These are phyloP conservation scores for Drosophila dives DNA, from an alignment of 2,888 invertebrate genomes.

Conservation along the genomic window DNA sequence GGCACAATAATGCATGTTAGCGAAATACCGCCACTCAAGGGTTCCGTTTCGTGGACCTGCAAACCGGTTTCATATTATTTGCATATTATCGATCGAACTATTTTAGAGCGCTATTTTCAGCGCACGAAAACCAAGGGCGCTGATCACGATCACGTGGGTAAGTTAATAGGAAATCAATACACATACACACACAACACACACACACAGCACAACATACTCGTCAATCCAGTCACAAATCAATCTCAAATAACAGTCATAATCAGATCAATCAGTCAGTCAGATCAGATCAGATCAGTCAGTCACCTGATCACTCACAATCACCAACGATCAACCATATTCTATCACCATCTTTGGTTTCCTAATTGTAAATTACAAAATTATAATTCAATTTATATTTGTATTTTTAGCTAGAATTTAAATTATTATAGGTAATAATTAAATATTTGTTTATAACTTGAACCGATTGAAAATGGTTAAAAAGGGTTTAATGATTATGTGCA, in stretches of 20 bases:
- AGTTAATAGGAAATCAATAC: constrained; percentile 55
- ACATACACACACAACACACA: constrained; percentile 23
- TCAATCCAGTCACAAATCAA: constrained; percentile 18
- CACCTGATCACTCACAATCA: constrained; percentile 25
- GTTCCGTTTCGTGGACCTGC: constrained; percentile 99
- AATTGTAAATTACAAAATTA: not conserved
- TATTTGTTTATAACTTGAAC: too few species aligned
- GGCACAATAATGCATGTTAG: constrained; percentile 99
- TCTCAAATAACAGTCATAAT: constrained; percentile 22
- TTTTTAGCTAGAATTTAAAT: not conserved
- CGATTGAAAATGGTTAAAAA: too few species aligned
- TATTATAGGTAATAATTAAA: not conserved
- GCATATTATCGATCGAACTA: constrained; percentile 98
- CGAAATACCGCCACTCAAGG: constrained; percentile 97
- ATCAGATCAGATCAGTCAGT: constrained; percentile 12
- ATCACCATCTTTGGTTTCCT: constrained; percentile 8
- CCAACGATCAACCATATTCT: constrained; percentile 12
- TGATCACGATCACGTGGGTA: constrained; percentile 83
- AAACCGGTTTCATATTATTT: constrained; percentile 99
- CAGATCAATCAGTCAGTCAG: constrained; percentile 3
- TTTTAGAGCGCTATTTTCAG: constrained; percentile 98
- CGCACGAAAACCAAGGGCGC: constrained; percentile 94
- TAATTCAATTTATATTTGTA: not conserved
- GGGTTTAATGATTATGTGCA: too few species aligned
- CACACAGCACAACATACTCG: not conserved